These are phyloP conservation scores for Stegodyphus dumicola DNA, from an alignment of 1,140 invertebrate species.

Conservation along the genomic window DNA sequence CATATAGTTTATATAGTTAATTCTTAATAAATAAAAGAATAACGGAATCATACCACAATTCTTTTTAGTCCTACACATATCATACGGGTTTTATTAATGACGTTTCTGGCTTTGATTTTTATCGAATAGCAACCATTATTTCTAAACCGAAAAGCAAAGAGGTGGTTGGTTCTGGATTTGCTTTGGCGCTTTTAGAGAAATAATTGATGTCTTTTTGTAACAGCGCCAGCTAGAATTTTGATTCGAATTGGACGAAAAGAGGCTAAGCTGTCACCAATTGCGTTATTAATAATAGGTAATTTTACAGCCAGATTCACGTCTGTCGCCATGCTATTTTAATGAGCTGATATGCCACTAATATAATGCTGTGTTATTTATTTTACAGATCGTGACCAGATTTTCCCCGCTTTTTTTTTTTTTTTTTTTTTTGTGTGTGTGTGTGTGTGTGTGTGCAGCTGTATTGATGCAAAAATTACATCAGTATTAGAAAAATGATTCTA, in stretches of 20 bases:
- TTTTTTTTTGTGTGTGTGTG: too few species aligned
- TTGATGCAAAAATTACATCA: too few species aligned
- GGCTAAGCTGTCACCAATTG: constrained; percentile 15
- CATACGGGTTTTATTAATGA: constrained; percentile 9
- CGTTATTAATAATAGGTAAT: constrained; percentile 17
- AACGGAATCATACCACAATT: constrained; percentile 3
- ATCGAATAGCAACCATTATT: constrained; percentile 16
- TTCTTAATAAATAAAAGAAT: too few species aligned
- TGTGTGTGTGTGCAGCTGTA: too few species aligned
- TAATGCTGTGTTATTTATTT: not conserved
- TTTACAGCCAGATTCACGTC: not conserved
- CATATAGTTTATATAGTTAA: not conserved
- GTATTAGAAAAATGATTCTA: too few species aligned
- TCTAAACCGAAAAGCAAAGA: not conserved
- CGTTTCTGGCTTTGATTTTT: constrained; percentile 17
- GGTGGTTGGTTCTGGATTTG: not conserved
- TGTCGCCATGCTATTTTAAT: not conserved
- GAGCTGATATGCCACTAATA: not conserved
- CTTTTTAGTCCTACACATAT: not conserved
- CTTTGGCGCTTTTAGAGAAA: constrained; percentile 1
- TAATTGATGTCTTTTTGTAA: constrained; percentile 21
- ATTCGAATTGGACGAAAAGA: not conserved
- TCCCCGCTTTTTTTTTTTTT: too few species aligned
- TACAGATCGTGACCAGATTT: too few species aligned
- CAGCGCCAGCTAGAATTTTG: constrained; percentile 9